phyloP scores from a whole-genome alignment of 2,888 invertebrate species.

The Melieria crassipennis region DNA sequence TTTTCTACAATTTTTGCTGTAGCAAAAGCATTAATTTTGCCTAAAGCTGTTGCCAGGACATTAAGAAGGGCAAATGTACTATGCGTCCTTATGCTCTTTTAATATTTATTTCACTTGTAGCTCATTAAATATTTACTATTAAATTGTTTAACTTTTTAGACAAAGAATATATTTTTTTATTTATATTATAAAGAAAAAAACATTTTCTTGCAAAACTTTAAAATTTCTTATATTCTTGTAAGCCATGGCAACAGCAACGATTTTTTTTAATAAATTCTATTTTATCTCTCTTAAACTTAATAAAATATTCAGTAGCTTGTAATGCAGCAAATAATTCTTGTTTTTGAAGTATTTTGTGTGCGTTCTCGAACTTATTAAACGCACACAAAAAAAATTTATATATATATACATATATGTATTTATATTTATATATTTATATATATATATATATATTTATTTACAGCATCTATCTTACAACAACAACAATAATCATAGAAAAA shows the following conservation, averaged over 20 bases:
- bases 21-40: too few species aligned
- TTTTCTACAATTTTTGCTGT: too few species aligned
- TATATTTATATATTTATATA: not conserved
- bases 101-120: too few species aligned
- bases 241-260: not conserved
- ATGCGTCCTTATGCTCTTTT: too few species aligned
- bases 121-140: too few species aligned
- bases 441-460: not conserved
- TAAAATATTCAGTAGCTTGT: not conserved
- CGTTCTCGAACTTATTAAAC: not conserved
- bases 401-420: not conserved
- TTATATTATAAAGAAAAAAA: not conserved
- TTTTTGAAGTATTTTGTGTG: not conserved
- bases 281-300: not conserved
- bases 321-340: not conserved
- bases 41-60: too few species aligned
- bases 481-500: too few species aligned
- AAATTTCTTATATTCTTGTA: not conserved
- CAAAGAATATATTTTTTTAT: too few species aligned
- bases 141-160: too few species aligned
- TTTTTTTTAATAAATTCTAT: not conserved
- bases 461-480: too few species aligned
- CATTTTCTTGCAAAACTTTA: not conserved
- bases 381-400: not conserved
- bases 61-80: too few species aligned